Evolutionary conservation across 2,113 vertebrate species (phyloP).

Genomic region (Bothrops jararaca): DNA sequence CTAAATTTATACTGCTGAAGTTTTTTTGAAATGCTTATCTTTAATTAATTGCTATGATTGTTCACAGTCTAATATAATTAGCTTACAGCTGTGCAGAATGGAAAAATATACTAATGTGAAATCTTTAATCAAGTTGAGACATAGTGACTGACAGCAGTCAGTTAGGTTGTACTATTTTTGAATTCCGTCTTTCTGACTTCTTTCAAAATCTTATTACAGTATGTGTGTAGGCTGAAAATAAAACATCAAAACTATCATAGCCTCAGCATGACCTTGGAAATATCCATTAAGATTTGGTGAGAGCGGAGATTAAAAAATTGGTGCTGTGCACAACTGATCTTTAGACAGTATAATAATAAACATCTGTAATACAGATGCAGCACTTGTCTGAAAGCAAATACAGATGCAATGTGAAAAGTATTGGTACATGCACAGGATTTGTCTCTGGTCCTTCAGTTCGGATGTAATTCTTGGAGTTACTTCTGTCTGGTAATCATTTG

Average conservation of each 20-base stretch:
- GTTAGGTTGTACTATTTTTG: neutral
- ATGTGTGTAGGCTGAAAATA: neutral
- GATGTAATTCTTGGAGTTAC: neutral
- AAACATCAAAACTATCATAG: neutral
- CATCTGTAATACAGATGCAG: constrained; percentile 3
- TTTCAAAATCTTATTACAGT: neutral
- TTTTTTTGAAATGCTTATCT: neutral
- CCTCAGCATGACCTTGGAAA: neutral
- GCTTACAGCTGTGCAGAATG: neutral
- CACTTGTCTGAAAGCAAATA: neutral
- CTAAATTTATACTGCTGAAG: neutral
- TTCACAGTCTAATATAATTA: neutral
- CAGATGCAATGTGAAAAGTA: constrained; percentile 1
- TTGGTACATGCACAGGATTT: neutral
- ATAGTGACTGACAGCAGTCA: neutral
- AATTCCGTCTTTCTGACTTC: neutral
- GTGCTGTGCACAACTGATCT: neutral
- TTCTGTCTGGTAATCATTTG: constrained; percentile 12
- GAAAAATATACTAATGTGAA: neutral
- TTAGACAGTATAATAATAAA: constrained; percentile 9
- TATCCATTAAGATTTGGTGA: neutral
- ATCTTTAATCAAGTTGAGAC: neutral
- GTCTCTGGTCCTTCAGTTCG: constrained; percentile 6
- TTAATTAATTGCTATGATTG: neutral
- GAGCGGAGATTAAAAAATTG: constrained; percentile 18